Base-by-base conservation (phyloP, 2,888 invertebrate genomes). In the Cephus nigrinus region DNA sequence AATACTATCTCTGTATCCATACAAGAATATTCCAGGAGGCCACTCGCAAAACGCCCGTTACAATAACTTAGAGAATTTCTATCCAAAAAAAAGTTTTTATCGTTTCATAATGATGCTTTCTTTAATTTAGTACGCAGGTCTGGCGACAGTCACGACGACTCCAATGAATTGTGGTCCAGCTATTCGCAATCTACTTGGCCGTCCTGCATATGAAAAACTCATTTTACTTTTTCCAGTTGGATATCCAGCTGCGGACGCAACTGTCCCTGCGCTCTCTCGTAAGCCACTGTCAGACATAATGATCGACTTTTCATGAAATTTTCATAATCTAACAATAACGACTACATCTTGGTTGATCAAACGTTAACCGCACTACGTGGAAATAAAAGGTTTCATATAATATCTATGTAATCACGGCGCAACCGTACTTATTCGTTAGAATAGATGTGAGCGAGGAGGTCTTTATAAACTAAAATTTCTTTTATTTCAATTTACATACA, bases 161-260 rank as follows among this genome's bases (percentile, higher is more conserved):
- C 98, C 98, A 0, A 92, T 98, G 74, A 98, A 98, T 91, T 97
- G 98, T 91, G 97, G 97, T 12, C 95, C 97, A 4, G 95, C 96
- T 0, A 92, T 98, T 33, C 93, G 97, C 15, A 92, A 92, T 32
- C 93, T 98, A 11, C 93, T 98, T 1, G 93, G 93, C n/a, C 93
- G 98, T 75, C 98, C 98, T 0, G 85, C 89, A 0, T 95, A 96
- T 86, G 98, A 98, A 90, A 96, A 97, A 83, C 92, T 98, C 34
- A 93, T 96, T 11, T 93, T 98, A 0, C 93, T 98, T 9, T 92
- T 98, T 23, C 98, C 98, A 0, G 95, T 98, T 0, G 98, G 98
- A 0, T 96, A 96, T 92, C 96, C 98, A 0, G 93, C 95, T 1
- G 90, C 93, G n/a, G 94, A 95, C 74, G 95, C 97, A 79, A 94